Percentiles rank a stretch among this genome's conserved stretches.
These are phyloP conservation scores for Pherbina coryleti DNA, from an alignment of 2,888 invertebrate species.

Conservation along the genomic window DNA sequence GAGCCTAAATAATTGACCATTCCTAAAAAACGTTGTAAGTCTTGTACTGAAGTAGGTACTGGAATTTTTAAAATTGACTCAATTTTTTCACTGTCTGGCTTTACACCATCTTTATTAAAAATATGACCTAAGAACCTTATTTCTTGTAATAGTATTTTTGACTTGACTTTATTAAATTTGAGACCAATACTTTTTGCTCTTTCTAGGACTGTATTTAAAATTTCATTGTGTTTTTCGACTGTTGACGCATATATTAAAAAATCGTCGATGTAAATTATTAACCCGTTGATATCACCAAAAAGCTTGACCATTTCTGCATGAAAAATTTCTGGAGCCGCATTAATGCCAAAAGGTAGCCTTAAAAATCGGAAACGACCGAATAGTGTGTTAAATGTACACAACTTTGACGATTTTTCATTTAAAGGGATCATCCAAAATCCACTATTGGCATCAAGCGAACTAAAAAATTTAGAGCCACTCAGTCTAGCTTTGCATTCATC, in stretches of 20 bases:
- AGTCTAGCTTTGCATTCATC: slow-evolving; percentile 41
- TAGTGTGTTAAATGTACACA: slow-evolving; percentile 47
- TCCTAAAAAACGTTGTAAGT: slow-evolving; percentile 30
- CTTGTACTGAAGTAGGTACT: slow-evolving; percentile 8
- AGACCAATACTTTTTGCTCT: too few relatives aligned
- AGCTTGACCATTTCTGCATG: slow-evolving; percentile 44
- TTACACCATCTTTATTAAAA: slow-evolving; percentile 23
- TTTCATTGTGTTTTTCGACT: not conserved
- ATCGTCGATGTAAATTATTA: slow-evolving; percentile 42
- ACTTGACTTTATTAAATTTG: slow-evolving; percentile 5
- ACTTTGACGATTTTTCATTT: slow-evolving; percentile 29
- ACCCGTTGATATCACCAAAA: slow-evolving; percentile 48
- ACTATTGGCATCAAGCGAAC: too few relatives aligned
- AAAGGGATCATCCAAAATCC: slow-evolving; percentile 36
- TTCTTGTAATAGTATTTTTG: slow-evolving; percentile 13
- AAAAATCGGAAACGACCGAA: too few relatives aligned
- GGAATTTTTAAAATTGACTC: slow-evolving; percentile 34
- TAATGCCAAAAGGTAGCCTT: slow-evolving; percentile 43
- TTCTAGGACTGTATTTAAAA: too few relatives aligned
- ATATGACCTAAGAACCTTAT: slow-evolving; percentile 38
- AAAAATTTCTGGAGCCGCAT: slow-evolving; percentile 45
- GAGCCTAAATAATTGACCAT: slow-evolving; percentile 37
- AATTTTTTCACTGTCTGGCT: slow-evolving; percentile 39
- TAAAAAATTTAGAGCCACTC: slow-evolving; percentile 21
- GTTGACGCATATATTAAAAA: slow-evolving; percentile 32